Evolutionary conservation across 2,113 vertebrate genomes (phyloP), one percentile per base, ranked within the genome.

Genomic region (Percina caprodes): DNA sequence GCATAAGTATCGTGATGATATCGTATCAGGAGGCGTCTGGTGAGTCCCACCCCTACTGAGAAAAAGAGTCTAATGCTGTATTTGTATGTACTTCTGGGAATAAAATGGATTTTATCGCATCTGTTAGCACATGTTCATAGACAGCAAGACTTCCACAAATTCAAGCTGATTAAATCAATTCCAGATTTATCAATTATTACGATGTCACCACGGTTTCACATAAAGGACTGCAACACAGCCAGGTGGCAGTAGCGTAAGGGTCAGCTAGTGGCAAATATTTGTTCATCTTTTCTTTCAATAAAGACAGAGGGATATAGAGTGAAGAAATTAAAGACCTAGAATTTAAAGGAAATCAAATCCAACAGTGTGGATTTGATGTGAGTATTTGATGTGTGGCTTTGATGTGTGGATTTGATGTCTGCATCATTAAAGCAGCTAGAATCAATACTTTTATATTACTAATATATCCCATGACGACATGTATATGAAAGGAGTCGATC

Each of bases 61-160:
- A 49, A 78, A 70, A 24, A 55, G 46, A 76, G 59, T 74, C 15
- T 30, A 39, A 71, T 58, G 69, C 23, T 59, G 42, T 52, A 73
- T 76, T 74, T 79, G 19, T 59, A 51, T 79, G 26, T 51, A 39
- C 49, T 21, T 68, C 13, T 45, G 48, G 49, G 45, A 52, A 77
- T 45, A 13, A 19, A 72, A 3, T 56, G 30, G 16, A 39, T 74
- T 72, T 72, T 24, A 72, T 33, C 52, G 26, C 23, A 75, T 51
- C 45, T 82, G 51, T 77, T 67, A 60, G 63, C 66, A 77, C 60
- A 69, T 76, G 21, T 60, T 48, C 52, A 46, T 33, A 69, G 48
- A 52, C 11, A 72, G 26, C 18, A 23, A 30, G 15, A 48, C 46
- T 19, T 24, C 23, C 30, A 67, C 9, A 79, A 49, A 73, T 24